Percentiles rank a stretch among this genome's conserved stretches.
Evolutionary conservation across 2,797 vertebrate genomes (phyloP).

Genomic region (Malurus splendens): DNA sequence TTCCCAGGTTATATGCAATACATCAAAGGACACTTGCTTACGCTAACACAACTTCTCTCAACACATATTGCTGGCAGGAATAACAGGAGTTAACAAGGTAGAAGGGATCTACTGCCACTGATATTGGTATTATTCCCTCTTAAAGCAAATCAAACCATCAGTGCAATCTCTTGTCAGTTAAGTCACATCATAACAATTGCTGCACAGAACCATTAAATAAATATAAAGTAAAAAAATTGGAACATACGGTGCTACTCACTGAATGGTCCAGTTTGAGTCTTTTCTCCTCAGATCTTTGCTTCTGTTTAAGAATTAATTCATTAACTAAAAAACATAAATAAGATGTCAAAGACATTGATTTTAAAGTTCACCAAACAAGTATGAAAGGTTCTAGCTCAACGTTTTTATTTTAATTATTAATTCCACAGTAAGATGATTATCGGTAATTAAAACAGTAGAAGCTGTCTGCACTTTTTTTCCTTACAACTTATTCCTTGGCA

Average conservation of each 20-base stretch:
- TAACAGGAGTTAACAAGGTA: neutral
- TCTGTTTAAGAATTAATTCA: constrained; percentile 98
- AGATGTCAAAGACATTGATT: neutral
- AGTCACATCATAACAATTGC: neutral
- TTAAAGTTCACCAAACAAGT: neutral
- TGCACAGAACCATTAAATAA: neutral
- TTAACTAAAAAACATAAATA: constrained; percentile 81
- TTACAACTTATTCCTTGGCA: neutral
- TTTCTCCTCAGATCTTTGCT: constrained; percentile 95
- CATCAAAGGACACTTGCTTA: neutral
- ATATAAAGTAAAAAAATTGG: constrained; percentile 65
- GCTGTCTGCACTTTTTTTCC: neutral
- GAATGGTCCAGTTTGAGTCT: constrained; percentile 95
- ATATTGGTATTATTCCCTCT: neutral
- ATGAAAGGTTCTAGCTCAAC: neutral
- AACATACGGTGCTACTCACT: constrained; percentile 88
- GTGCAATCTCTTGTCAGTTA: neutral
- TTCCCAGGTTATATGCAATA: neutral
- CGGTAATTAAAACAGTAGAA: neutral
- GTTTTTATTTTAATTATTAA: neutral
- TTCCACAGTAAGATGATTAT: neutral
- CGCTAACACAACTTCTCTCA: neutral
- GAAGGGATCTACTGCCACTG: neutral
- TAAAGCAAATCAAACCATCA: neutral
- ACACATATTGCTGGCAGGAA: neutral